phyloP scores from a whole-genome alignment of 1,140 invertebrate species.

The Latrodectus geometricus region DNA sequence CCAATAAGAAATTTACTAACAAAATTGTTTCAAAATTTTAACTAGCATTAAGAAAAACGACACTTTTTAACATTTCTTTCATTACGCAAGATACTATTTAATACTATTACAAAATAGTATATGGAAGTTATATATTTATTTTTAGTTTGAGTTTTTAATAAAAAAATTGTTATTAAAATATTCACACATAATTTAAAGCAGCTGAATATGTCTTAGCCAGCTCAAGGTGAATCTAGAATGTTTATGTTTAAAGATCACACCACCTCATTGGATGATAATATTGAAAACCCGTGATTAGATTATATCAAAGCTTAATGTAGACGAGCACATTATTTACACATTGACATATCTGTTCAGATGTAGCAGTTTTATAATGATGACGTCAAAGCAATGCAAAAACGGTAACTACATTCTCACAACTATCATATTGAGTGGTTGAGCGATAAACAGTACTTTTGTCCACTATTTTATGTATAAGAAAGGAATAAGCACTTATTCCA shows the following conservation, averaged over 20 bases:
- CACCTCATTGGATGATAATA: conserved; percentile 3
- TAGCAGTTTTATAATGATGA: conserved; percentile 5
- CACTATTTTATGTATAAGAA: background rate
- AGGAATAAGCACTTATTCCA: background rate
- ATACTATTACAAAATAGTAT: no score
- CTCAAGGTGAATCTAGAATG: background rate
- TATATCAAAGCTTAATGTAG: conserved; percentile 23
- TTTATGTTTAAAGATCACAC: background rate
- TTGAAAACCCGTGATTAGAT: conserved; percentile 21
- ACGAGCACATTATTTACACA: conserved; percentile 8
- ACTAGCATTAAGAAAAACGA: no score
- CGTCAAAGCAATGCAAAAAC: conserved; percentile 14
- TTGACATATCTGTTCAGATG: background rate
- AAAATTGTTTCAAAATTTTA: no score
- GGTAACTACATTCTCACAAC: background rate
- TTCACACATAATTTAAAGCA: background rate
- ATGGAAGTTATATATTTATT: no score
- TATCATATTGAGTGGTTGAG: conserved; percentile 19
- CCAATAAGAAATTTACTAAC: no score
- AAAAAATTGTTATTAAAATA: no score
- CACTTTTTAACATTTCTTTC: no score
- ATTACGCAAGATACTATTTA: no score
- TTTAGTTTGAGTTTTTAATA: no score
- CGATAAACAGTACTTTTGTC: background rate
- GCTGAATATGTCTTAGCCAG: conserved; percentile 7